Base-by-base conservation (phyloP, 2,797 vertebrate species). In the Pelobates cultripes region DNA sequence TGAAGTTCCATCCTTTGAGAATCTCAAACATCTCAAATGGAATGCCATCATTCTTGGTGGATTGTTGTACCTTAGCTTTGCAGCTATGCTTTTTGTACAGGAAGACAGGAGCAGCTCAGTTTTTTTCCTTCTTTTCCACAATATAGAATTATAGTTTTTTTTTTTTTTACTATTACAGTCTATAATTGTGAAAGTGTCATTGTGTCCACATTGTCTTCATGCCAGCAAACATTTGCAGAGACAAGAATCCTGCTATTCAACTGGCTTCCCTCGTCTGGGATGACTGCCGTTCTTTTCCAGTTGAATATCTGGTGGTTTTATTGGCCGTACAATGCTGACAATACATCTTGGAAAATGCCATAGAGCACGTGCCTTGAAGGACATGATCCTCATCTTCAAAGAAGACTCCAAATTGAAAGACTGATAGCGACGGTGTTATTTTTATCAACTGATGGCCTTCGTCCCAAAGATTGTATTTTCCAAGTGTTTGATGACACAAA, bases 371-470 rank as follows among this genome's bases (percentile, higher is more conserved):
- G 28, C 71, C 44, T 55, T 41, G 8, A 6, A 13, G n/a, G 71
- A 41, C 12, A 57, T 7, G 40, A 57, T 55, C 12, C 47, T 15
- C 13, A 15, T 73, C 51, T 55, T 73, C 51, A 28, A 57, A 73
- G 40, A 71, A 47, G 44, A 44, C 40, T 73, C 12, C 28, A 57
- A 73, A 73, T 57, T 73, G 40, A 73, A 73, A 55, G 47, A 28
- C 9, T 55, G 51, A 40, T 28, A 40, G 10, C n/a, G 7, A 28
- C 61, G 6, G 10, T 40, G 7, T 64, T 40, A 64, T 28, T 64
- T 40, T 64, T 64, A 64, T 12, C 61, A 64, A 6, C 28, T 10
- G 61, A 28, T 64, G n/a, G 28, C 61, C 40, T 10, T 64, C 28
- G 17, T 7, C 61, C 61, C 61, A 64, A 7, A 64, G 61, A 64